A percentile compares a stretch with the other conserved stretches of the same genome.
Conservation (phyloP, 37 sponge, comb jelly and placozoan species). For the Oscarella lobularis region DNA sequence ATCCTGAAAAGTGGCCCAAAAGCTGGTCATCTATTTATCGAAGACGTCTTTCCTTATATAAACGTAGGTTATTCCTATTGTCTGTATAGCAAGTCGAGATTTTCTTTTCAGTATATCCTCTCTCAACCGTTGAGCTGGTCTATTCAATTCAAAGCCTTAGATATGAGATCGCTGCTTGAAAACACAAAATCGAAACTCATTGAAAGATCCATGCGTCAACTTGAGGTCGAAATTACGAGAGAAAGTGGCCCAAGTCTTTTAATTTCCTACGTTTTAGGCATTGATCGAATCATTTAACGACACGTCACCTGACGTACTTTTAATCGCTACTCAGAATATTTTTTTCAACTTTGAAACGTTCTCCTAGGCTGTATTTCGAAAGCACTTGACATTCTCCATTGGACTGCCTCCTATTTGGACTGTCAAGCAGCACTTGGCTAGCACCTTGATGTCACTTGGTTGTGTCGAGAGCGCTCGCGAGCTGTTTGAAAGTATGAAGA, state of each 20-base stretch:
- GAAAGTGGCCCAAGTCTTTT: no score
- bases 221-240: no score
- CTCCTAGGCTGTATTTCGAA: neutral
- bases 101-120: slow-evolving; percentile 27
- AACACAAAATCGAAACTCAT: slow-evolving; percentile 10
- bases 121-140: slow-evolving; percentile 37
- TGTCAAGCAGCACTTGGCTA: slow-evolving; percentile 54
- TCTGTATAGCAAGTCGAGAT: no score
- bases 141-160: slow-evolving; percentile 35
- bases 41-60: no score
- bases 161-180: slow-evolving; percentile 29
- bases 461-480: slow-evolving; percentile 53
- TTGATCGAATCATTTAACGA: no score
- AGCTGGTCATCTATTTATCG: no score
- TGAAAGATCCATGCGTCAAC: slow-evolving; percentile 68
- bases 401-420: neutral
- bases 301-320: no score
- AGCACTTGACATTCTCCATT: neutral
- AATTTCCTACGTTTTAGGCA: no score
- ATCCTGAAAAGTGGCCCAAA: no score
- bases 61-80: no score
- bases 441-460: slow-evolving; percentile 44
- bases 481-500: slow-evolving; percentile 33
- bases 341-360: no score
- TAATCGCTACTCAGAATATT: no score